A percentile compares a stretch with the other conserved stretches of the same genome.
These are phyloP conservation scores for Daphoenositta chrysoptera DNA, from an alignment of 2,113 vertebrate species.

Conservation along the genomic window DNA sequence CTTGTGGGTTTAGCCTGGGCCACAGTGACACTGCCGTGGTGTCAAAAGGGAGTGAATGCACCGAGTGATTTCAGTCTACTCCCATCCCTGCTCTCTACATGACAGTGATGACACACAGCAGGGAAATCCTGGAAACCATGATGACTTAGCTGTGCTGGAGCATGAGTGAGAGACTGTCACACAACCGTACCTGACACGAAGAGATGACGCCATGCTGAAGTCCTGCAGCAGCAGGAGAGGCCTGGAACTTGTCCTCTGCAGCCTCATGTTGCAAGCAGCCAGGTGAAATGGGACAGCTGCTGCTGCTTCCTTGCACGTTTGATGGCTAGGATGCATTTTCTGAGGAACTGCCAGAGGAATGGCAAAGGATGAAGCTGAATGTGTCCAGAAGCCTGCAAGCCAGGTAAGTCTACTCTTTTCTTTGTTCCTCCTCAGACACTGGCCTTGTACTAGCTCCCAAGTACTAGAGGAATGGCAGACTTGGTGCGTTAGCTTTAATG, in stretches of 20 bases:
- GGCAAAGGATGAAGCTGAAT: not conserved
- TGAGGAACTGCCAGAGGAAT: not conserved
- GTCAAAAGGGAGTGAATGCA: not conserved
- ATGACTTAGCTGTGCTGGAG: not conserved
- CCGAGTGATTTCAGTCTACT: not conserved
- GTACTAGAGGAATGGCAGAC: not conserved
- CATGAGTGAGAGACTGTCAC: not conserved
- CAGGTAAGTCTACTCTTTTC: not conserved
- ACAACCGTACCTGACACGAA: not conserved
- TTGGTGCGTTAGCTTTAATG: not conserved
- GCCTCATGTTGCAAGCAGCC: rapidly evolving
- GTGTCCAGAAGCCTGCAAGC: not conserved
- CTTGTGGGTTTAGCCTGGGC: not conserved
- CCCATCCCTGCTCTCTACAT: not conserved
- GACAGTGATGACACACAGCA: not conserved
- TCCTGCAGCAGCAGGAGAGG: not conserved
- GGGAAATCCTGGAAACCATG: not conserved
- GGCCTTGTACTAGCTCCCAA: not conserved
- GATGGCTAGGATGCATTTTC: not conserved
- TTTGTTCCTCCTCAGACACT: not conserved
- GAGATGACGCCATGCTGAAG: rapidly evolving
- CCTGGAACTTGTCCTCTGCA: not conserved
- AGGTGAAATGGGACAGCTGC: not conserved
- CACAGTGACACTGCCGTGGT: not conserved
- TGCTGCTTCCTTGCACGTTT: not conserved